These are phyloP conservation scores for Glandiceps talaboti DNA, from an alignment of 53 echinoderm and acorn worm genomes.

Conservation along the genomic window DNA sequence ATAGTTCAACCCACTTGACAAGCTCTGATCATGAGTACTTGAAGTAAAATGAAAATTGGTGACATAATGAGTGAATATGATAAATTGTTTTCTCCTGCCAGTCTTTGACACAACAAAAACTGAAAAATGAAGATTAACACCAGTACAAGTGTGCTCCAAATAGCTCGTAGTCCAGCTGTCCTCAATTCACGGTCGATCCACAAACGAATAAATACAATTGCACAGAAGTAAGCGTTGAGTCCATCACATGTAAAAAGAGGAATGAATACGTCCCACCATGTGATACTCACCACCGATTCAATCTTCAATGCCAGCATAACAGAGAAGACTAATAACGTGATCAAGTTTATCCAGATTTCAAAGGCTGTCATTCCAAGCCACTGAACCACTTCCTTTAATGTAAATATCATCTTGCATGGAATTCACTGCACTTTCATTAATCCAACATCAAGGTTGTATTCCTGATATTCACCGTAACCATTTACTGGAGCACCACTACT, in stretches of 20 bases:
- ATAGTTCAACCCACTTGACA: conserved; percentile 34
- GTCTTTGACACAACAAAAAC: conserved; percentile 63
- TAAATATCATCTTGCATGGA: conserved; percentile 72
- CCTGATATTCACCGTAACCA: too few relatives aligned
- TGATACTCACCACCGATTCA: conserved; percentile 33
- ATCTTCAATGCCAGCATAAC: conserved; percentile 68
- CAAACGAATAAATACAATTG: conserved; percentile 76
- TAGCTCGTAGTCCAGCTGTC: conserved; percentile 47
- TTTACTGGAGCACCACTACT: too few relatives aligned
- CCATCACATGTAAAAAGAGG: conserved; percentile 76
- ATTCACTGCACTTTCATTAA: too few relatives aligned
- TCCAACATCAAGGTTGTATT: too few relatives aligned
- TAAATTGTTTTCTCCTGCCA: conserved; percentile 44
- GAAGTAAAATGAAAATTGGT: conserved; percentile 56
- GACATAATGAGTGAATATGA: conserved; percentile 55
- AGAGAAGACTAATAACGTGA: conserved; percentile 65
- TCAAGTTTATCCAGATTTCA: conserved; percentile 80
- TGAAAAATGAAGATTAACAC: conserved; percentile 63
- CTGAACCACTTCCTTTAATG: conserved; percentile 62
- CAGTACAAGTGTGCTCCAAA: conserved; percentile 83
- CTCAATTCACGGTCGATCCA: conserved; percentile 58
- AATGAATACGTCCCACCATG: conserved; percentile 86
- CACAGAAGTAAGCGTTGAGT: conserved; percentile 78
- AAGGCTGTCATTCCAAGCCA: conserved; percentile 94
- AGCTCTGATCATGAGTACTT: conserved; percentile 51